Evolutionary conservation across 2,888 invertebrate species (phyloP).

Genomic region (Luperina testacea): DNA sequence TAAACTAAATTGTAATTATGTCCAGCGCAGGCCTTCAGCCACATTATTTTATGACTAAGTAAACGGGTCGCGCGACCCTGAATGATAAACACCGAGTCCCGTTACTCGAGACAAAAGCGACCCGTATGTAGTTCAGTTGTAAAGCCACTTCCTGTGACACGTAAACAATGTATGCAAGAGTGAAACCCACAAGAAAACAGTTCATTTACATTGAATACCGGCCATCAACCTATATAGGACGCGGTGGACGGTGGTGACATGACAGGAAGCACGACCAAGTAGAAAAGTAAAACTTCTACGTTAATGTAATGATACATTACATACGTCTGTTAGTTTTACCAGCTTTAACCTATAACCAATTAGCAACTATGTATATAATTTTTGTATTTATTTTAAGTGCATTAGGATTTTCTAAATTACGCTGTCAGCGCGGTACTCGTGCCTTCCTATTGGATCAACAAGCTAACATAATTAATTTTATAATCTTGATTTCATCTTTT

Average conservation of each 20-base stretch:
- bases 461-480: constrained; percentile 27
- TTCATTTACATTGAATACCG: constrained; percentile 82
- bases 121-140: constrained; percentile 74
- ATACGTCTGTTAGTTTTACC: not conserved
- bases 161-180: constrained; percentile 74
- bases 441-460: constrained; percentile 11
- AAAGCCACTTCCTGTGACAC: constrained; percentile 79
- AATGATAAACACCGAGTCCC: constrained; percentile 75
- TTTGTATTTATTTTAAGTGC: constrained; percentile 1
- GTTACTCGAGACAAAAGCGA: constrained; percentile 78
- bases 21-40: constrained; percentile 37
- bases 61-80: constrained; percentile 75
- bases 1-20: constrained; percentile 18
- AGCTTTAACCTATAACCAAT: constrained; percentile 9
- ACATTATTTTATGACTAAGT: constrained; percentile 64
- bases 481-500: constrained; percentile 39
- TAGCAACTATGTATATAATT: not conserved
- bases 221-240: constrained; percentile 60
- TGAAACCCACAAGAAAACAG: constrained; percentile 73
- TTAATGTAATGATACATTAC: constrained; percentile 7
- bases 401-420: not conserved
- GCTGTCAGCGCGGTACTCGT: not conserved
- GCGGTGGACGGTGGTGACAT: constrained; percentile 53
- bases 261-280: constrained; percentile 65
- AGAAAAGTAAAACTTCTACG: constrained; percentile 29